These are phyloP conservation scores for Dicrostonyx torquatus DNA, from an alignment of 2,797 vertebrate species.

Conservation along the genomic window DNA sequence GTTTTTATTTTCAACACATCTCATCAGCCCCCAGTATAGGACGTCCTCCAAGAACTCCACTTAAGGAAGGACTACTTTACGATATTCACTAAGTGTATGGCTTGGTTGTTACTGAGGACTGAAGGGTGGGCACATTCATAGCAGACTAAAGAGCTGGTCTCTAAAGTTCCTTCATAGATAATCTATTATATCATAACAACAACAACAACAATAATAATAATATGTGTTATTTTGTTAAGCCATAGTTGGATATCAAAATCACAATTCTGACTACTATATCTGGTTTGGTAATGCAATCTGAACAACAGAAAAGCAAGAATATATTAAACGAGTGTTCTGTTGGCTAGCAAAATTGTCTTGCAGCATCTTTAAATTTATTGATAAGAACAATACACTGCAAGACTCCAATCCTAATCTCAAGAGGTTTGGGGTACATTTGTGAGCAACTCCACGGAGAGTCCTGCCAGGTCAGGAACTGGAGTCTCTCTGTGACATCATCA, in stretches of 20 bases:
- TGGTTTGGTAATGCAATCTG: constrained; percentile 10
- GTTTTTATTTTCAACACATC: not conserved
- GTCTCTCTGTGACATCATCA: not conserved
- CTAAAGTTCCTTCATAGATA: not conserved
- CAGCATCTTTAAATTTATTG: not conserved
- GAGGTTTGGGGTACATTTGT: not conserved
- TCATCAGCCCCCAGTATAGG: no score
- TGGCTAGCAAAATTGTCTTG: not conserved
- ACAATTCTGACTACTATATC: constrained; percentile 37
- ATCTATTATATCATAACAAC: no score
- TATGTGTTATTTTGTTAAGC: not conserved
- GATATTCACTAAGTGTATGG: not conserved
- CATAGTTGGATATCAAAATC: constrained; percentile 2
- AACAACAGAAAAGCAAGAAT: constrained; percentile 53
- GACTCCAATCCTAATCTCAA: not conserved
- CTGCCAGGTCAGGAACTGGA: no score
- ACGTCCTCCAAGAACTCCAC: not conserved
- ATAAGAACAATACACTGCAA: not conserved
- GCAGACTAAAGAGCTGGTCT: not conserved
- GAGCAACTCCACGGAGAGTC: no score
- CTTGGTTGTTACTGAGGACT: no score
- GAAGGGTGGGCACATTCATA: not conserved
- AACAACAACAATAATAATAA: no score
- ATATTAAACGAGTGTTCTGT: constrained; percentile 9
- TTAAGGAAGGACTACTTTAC: not conserved